Conservation (phyloP, 2,797 vertebrate genomes). For the Vireo griseus region DNA sequence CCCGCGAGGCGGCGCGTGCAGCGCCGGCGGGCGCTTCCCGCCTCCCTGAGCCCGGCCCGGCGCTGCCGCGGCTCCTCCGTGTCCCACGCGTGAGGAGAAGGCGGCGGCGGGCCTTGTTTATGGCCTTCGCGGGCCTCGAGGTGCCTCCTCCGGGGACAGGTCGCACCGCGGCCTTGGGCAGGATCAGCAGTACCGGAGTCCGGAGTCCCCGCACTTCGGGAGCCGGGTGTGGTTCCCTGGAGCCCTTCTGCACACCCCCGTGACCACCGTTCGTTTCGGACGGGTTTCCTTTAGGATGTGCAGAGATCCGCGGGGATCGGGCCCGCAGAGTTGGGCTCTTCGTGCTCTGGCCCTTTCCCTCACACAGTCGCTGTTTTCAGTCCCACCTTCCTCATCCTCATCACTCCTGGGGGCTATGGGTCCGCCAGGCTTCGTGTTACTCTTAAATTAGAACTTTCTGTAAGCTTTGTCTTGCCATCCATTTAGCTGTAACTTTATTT, state of each 20-base stretch:
- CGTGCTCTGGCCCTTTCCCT: fast-evolving
- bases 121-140: background rate
- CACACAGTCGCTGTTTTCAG: background rate
- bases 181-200: too few species aligned
- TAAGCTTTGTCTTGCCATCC: background rate
- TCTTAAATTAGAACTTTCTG: background rate
- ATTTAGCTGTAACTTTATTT: fast-evolving
- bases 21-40: background rate
- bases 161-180: background rate
- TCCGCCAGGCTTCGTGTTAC: background rate
- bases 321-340: fast-evolving
- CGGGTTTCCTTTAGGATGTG: background rate
- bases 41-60: background rate
- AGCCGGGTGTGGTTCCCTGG: background rate
- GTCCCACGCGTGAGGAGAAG: background rate
- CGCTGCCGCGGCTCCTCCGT: background rate
- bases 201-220: background rate
- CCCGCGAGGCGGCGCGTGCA: constrained; percentile 1
- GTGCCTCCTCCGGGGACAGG: background rate
- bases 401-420: background rate
- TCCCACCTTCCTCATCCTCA: background rate
- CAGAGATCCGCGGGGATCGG: background rate
- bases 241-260: fast-evolving
- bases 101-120: background rate
- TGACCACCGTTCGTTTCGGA: background rate